phyloP scores from a whole-genome alignment of 2,888 invertebrate species.

The Eucriotettix oculatus region DNA sequence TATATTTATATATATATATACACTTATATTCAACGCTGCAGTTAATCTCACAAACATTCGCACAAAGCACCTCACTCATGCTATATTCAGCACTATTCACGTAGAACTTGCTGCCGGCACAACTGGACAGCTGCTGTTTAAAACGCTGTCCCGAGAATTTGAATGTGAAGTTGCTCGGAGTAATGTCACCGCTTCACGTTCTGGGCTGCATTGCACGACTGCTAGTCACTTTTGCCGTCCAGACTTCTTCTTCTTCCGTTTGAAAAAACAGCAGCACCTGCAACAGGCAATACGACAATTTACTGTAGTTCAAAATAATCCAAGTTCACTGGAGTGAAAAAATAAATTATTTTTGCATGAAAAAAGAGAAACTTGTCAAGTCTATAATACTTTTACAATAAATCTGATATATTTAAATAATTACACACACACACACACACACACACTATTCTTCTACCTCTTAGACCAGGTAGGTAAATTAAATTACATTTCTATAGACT shows the following conservation, averaged over 20 bases:
- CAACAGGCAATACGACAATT: conserved; percentile 21
- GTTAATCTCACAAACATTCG: too few relatives aligned
- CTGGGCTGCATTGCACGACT: conserved; percentile 45
- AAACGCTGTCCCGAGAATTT: conserved; percentile 42
- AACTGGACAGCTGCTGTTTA: conserved; percentile 21
- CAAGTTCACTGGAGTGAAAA: too few relatives aligned
- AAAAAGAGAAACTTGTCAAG: not conserved
- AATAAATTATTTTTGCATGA: not conserved
- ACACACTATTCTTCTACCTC: too few relatives aligned
- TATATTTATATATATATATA: too few relatives aligned
- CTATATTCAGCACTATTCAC: not conserved
- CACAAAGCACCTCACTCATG: too few relatives aligned
- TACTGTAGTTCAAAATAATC: too few relatives aligned
- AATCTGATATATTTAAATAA: too few relatives aligned
- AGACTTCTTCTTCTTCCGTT: conserved; percentile 97
- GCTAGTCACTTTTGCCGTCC: conserved; percentile 80
- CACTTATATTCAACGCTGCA: too few relatives aligned
- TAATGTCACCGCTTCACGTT: conserved; percentile 43
- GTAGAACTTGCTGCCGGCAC: not conserved
- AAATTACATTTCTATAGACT: too few relatives aligned
- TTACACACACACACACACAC: too few relatives aligned
- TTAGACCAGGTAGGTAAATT: too few relatives aligned
- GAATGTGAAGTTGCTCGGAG: conserved; percentile 45
- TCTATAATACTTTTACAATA: too few relatives aligned
- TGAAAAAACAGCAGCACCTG: conserved; percentile 98